Conservation (phyloP, 2,113 vertebrate genomes). For the Heloderma charlesbogerti region DNA sequence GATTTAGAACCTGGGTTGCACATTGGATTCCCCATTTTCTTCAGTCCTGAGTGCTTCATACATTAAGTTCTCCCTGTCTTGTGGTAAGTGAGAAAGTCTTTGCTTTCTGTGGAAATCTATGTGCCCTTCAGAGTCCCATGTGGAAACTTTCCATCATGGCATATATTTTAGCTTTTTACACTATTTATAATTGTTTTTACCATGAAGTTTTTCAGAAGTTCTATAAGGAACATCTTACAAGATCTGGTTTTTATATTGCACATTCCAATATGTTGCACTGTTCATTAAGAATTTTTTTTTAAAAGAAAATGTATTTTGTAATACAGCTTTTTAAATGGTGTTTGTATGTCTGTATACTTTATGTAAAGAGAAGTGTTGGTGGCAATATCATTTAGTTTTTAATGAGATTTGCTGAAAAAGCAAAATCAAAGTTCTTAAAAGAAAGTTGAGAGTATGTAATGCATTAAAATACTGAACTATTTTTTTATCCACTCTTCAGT, state of each 20-base stretch:
- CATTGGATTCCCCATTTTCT: not conserved
- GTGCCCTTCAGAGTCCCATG: not conserved
- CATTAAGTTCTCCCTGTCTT: not conserved
- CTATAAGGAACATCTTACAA: constrained; percentile 38
- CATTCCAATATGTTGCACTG: constrained; percentile 64
- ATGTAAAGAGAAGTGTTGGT: constrained; percentile 26
- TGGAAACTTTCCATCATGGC: not conserved
- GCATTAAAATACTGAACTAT: constrained; percentile 29
- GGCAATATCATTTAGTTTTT: constrained; percentile 34
- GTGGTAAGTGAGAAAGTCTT: not conserved
- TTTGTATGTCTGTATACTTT: constrained; percentile 50
- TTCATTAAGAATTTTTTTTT: constrained; percentile 68
- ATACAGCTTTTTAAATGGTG: constrained; percentile 59
- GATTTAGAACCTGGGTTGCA: not conserved
- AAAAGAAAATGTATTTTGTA: constrained; percentile 69
- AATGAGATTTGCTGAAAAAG: constrained; percentile 34
- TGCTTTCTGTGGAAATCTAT: not conserved
- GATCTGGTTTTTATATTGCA: constrained; percentile 60
- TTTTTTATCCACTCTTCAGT: constrained; percentile 45
- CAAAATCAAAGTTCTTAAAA: constrained; percentile 43
- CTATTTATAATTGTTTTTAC: constrained; percentile 69
- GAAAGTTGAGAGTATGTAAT: not conserved
- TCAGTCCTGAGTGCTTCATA: not conserved
- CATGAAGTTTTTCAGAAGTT: constrained; percentile 77
- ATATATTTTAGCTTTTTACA: constrained; percentile 36